A percentile compares a stretch with the other conserved stretches of the same genome.
phyloP scores from a whole-genome alignment of 2,888 invertebrate species.

The Andrena fulva region DNA sequence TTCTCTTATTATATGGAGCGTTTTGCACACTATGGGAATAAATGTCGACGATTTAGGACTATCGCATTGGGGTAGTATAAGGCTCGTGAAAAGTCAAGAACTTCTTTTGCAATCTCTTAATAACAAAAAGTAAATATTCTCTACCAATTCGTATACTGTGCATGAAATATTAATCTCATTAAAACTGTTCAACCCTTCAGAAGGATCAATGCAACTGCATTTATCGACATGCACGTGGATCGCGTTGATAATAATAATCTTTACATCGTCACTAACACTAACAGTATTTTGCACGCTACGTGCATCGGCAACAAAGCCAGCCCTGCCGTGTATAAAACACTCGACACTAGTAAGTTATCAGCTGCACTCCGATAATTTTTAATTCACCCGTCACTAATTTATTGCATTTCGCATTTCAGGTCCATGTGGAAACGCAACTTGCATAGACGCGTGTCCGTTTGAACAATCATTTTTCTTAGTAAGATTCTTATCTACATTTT shows the following conservation, averaged over 20 bases:
- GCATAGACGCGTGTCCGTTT: constrained; percentile 85
- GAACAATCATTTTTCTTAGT: constrained; percentile 85
- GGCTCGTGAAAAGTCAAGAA: constrained; percentile 84
- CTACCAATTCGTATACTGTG: background rate
- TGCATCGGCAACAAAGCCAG: constrained; percentile 79
- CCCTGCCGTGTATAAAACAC: constrained; percentile 75
- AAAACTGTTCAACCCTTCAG: constrained; percentile 22
- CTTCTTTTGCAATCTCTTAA: constrained; percentile 69
- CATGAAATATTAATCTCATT: background rate
- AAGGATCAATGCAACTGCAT: constrained; percentile 60
- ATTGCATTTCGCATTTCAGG: constrained; percentile 67
- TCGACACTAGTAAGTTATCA: constrained; percentile 74
- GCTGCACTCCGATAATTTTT: background rate
- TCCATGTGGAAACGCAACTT: constrained; percentile 82
- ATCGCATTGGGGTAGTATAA: constrained; percentile 84
- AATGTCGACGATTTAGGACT: constrained; percentile 80
- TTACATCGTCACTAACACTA: constrained; percentile 85
- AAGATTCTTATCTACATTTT: constrained; percentile 50
- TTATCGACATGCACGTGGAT: constrained; percentile 85
- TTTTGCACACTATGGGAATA: constrained; percentile 81
- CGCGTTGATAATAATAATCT: constrained; percentile 84
- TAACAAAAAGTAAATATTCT: constrained; percentile 61
- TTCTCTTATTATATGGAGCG: constrained; percentile 85
- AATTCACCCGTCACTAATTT: constrained; percentile 20
- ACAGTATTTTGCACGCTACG: constrained; percentile 84